Percentiles rank a stretch among this genome's conserved stretches.
These are phyloP conservation scores for Sinocyclocheilus anophthalmus DNA, from an alignment of 2,113 vertebrate genomes.

Conservation along the genomic window DNA sequence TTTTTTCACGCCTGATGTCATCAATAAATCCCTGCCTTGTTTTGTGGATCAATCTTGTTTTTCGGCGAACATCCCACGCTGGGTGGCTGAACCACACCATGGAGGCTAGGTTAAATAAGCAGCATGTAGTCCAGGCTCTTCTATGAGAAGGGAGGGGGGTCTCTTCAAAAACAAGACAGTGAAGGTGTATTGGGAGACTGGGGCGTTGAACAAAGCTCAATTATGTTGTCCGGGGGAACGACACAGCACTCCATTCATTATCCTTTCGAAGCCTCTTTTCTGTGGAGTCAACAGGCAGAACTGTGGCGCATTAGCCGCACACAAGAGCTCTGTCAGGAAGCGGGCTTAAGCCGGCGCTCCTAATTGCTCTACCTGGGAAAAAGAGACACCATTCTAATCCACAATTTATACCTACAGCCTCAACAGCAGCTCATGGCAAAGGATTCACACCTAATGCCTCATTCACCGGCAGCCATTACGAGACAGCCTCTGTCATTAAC, in stretches of 20 bases:
- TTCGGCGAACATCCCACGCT: slow-evolving; percentile 11
- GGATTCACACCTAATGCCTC: slow-evolving; percentile 65
- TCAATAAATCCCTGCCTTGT: slow-evolving; percentile 53
- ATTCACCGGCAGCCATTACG: slow-evolving; percentile 63
- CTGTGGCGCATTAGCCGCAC: slow-evolving; percentile 42
- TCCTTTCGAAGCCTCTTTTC: slow-evolving; percentile 46
- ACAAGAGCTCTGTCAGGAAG: slow-evolving; percentile 51
- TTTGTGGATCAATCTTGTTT: slow-evolving; percentile 44
- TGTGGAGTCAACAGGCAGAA: slow-evolving; percentile 55
- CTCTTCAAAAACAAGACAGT: slow-evolving; percentile 50
- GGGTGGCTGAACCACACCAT: slow-evolving; percentile 29
- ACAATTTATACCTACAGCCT: slow-evolving; percentile 65
- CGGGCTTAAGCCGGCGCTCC: slow-evolving; percentile 59
- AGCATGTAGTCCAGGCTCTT: slow-evolving; percentile 35
- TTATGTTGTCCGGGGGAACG: slow-evolving; percentile 54
- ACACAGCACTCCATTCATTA: slow-evolving; percentile 55
- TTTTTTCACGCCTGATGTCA: slow-evolving; percentile 29
- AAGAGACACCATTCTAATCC: slow-evolving; percentile 65
- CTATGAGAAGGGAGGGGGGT: slow-evolving; percentile 24
- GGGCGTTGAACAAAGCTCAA: slow-evolving; percentile 55
- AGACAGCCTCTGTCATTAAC: slow-evolving; percentile 51
- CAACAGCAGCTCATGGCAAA: slow-evolving; percentile 60
- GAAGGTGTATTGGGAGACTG: slow-evolving; percentile 51
- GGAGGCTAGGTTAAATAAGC: slow-evolving; percentile 43
- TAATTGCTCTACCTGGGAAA: slow-evolving; percentile 70